Evolutionary conservation across 2,113 vertebrate genomes (phyloP), one percentile per base, ranked within the genome.

Genomic region (Peromyscus leucopus): DNA sequence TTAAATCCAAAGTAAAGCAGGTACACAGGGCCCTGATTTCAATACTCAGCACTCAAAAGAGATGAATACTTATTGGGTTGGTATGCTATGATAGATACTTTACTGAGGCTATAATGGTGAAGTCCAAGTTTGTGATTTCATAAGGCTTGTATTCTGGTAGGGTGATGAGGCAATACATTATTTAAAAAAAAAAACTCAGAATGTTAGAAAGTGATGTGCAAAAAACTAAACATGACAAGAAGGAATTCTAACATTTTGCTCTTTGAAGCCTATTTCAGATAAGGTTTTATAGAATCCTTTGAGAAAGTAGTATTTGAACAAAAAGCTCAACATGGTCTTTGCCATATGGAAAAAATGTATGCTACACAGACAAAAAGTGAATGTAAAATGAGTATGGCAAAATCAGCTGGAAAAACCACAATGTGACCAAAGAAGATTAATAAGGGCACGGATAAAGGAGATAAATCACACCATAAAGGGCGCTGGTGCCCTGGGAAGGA

Each of bases 171-270:
- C 51, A 94, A 89, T 42, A 16, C 36, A 57, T 74, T 21, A 63
- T 63, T 22, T 7, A 22, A 63, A 24, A 63, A 21, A 55, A 55
- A 42, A 42, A 42, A 3, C 55, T 1, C 19, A 63, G 22, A 63
- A 63, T 61, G 59, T 55, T 11, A 55, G 51, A 55, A 55, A 55
- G 51, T 55, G 51, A 55, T 55, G 55, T 55, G 2, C 12, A 86
- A 65, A 88, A 85, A 85, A 69, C 19, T 80, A 71, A 95, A 85
- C 9, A 83, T 16, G 1, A 12, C 55, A 72, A 74, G 16, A 48
- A 36, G 74, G 36, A 69, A 87, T 76, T 93, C 24, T 85, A 88
- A 80, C 28, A 94, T 67, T 97, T 36, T 90, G 26, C 21, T 89
- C 39, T 59, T 21, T 80, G 51, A 93, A 92, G 59, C 33, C 24